A percentile compares a stretch with the other conserved stretches of the same genome.
Conservation (phyloP, 2,797 vertebrate species). For the Hoplostethus mediterraneus region DNA sequence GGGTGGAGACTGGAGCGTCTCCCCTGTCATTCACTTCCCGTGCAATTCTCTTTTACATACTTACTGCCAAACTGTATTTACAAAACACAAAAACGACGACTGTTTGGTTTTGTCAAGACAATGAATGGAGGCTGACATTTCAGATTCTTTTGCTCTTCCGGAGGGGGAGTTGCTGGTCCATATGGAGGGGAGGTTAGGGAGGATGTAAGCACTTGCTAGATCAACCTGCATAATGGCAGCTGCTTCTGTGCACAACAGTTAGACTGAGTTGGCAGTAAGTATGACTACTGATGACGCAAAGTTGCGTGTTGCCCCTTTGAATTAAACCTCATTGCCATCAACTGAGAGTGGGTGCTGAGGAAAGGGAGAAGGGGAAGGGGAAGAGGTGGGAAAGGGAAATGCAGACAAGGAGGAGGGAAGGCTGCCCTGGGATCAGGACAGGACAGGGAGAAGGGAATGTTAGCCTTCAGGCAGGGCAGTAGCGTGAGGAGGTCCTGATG, state of each 20-base stretch:
- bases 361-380: background rate
- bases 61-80: constrained; percentile 8
- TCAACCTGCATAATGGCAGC: constrained; percentile 11
- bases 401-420: background rate
- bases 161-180: background rate
- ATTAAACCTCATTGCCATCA: background rate
- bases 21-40: background rate
- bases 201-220: background rate
- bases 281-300: background rate
- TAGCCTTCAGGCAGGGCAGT: constrained; percentile 13
- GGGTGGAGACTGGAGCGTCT: background rate
- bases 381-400: constrained; percentile 1
- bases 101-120: constrained; percentile 6
- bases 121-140: background rate
- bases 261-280: constrained; percentile 8
- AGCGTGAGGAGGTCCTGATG: constrained; percentile 29
- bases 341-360: background rate
- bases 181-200: background rate
- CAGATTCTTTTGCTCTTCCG: background rate
- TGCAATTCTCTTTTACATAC: constrained; percentile 4
- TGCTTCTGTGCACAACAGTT: constrained; percentile 4
- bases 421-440: constrained; percentile 2
- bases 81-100: constrained; percentile 6
- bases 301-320: constrained; percentile 2
- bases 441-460: constrained; percentile 16